phyloP scores from a whole-genome alignment of 2,888 invertebrate species.

The Platycnemis pennipes region DNA sequence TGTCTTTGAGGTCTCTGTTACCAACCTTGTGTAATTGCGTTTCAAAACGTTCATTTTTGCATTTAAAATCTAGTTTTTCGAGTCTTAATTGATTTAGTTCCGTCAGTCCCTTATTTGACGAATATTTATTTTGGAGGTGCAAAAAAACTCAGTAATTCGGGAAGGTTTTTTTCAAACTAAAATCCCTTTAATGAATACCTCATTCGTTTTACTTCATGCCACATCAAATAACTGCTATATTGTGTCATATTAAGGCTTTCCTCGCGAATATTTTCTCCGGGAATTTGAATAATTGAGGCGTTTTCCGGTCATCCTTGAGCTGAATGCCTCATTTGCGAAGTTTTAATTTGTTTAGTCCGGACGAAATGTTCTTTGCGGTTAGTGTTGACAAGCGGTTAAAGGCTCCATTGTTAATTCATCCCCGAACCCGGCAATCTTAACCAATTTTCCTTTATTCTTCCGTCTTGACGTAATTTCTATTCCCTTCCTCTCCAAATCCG shows the following conservation, averaged over 20 bases:
- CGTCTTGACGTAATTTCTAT: not conserved
- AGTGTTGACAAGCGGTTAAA: not conserved
- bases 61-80: not conserved
- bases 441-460: not conserved
- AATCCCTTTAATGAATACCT: not conserved
- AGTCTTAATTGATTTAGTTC: not conserved
- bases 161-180: not conserved
- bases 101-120: not conserved
- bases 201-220: not conserved
- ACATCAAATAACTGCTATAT: not conserved
- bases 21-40: not conserved
- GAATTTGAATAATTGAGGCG: not conserved
- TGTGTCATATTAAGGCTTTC: not conserved
- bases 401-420: not conserved
- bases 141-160: not conserved
- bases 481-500: not conserved
- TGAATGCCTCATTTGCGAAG: not conserved
- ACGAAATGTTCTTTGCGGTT: not conserved
- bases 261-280: not conserved
- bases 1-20: too few relatives aligned
- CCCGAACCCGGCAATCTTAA: conserved; percentile 2
- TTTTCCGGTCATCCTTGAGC: not conserved
- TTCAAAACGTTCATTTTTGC: not conserved
- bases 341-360: not conserved
- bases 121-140: not conserved